These are phyloP conservation scores for Crypturellus undulatus DNA, from an alignment of 2,113 vertebrate species.

Conservation along the genomic window DNA sequence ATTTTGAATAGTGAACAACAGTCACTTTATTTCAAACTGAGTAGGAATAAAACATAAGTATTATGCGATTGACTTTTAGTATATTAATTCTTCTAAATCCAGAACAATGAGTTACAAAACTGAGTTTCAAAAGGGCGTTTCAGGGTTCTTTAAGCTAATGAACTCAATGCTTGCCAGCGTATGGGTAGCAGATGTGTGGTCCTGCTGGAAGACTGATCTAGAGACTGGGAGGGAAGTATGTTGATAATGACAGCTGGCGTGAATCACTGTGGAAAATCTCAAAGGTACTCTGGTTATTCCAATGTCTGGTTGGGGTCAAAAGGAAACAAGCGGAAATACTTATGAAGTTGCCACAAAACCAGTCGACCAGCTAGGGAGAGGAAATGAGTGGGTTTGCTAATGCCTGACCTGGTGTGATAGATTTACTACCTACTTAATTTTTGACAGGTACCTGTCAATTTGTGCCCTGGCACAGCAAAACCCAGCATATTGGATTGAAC, in stretches of 20 bases:
- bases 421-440: not conserved
- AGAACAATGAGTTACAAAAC: not conserved
- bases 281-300: not conserved
- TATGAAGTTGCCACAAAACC: not conserved
- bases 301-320: not conserved
- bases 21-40: not conserved
- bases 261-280: not conserved
- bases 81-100: not conserved
- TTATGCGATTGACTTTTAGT: not conserved
- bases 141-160: not conserved
- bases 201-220: not conserved
- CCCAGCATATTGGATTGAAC: rapidly evolving
- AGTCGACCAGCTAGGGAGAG: not conserved
- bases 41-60: not conserved
- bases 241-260: not conserved
- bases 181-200: not conserved
- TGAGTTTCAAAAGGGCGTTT: not conserved
- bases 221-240: not conserved
- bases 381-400: not conserved
- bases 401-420: not conserved
- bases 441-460: not conserved
- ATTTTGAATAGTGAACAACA: not conserved
- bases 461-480: not conserved
- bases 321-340: not conserved
- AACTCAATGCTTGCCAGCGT: not conserved